Evolutionary conservation across 2,888 invertebrate species (phyloP).

Genomic region (Microdon myrmicae): DNA sequence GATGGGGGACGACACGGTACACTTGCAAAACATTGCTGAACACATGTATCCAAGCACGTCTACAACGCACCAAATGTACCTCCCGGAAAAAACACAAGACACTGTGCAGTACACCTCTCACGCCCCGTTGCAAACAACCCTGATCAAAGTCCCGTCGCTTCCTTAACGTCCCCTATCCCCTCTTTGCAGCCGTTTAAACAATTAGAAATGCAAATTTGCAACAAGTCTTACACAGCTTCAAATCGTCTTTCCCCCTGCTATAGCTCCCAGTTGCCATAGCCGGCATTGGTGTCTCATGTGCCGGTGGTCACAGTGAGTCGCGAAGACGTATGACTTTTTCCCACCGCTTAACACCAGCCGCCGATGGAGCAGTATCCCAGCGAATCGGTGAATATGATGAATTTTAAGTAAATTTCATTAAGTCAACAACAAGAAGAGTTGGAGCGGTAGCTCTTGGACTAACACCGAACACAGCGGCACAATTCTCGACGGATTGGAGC

Average conservation of each 20-base stretch:
- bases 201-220: slow-evolving; percentile 55
- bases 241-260: slow-evolving; percentile 38
- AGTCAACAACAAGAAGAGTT: slow-evolving; percentile 42
- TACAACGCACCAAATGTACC: slow-evolving; percentile 22
- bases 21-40: slow-evolving; percentile 46
- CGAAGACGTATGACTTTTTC: slow-evolving; percentile 16
- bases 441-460: slow-evolving; percentile 7
- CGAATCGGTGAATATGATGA: slow-evolving; percentile 50
- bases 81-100: slow-evolving; percentile 23
- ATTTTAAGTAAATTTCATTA: slow-evolving; percentile 51
- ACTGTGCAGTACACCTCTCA: no score
- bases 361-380: slow-evolving; percentile 24
- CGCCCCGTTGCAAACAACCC: no score
- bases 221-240: slow-evolving; percentile 52
- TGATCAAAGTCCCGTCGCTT: slow-evolving; percentile 17
- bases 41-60: slow-evolving; percentile 38
- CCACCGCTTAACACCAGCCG: not conserved
- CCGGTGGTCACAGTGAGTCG: slow-evolving; percentile 35
- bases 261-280: slow-evolving; percentile 8
- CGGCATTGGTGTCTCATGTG: slow-evolving; percentile 4
- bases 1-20: slow-evolving; percentile 44
- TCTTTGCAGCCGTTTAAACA: slow-evolving; percentile 46
- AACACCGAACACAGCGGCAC: no score
- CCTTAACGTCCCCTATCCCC: slow-evolving; percentile 7
- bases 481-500: not conserved